These are phyloP conservation scores for Gymnothorax reevesii DNA, from an alignment of 2,797 vertebrate species.

Conservation along the genomic window DNA sequence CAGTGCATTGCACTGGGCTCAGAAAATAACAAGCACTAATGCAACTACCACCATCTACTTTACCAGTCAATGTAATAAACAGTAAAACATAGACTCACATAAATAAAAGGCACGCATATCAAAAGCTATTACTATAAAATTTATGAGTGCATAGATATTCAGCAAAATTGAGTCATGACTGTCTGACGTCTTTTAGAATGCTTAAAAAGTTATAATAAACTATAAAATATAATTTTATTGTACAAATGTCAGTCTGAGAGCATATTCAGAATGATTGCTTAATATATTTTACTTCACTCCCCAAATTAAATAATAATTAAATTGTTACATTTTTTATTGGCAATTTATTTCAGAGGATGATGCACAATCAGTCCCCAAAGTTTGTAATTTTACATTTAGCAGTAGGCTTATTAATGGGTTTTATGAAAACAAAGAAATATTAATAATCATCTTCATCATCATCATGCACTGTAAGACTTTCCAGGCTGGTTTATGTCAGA, in stretches of 20 bases:
- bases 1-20: slow-evolving; percentile 19
- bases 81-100: background rate
- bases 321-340: background rate
- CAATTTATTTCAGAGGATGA: background rate
- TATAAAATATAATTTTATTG: no score
- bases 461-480: no score
- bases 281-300: background rate
- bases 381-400: background rate
- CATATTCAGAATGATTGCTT: no score
- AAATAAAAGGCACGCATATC: no score
- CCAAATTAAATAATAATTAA: background rate
- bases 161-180: no score
- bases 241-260: no score
- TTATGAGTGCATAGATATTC: background rate
- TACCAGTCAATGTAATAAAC: background rate
- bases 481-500: no score
- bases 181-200: no score
- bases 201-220: no score
- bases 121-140: background rate
- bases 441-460: no score
- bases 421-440: no score
- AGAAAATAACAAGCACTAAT: slow-evolving; percentile 32
- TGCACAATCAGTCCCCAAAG: slow-evolving; percentile 1
- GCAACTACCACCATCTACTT: background rate
- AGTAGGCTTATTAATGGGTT: no score